These are phyloP conservation scores for Euproctis similis DNA, from an alignment of 2,888 invertebrate species.

Conservation along the genomic window DNA sequence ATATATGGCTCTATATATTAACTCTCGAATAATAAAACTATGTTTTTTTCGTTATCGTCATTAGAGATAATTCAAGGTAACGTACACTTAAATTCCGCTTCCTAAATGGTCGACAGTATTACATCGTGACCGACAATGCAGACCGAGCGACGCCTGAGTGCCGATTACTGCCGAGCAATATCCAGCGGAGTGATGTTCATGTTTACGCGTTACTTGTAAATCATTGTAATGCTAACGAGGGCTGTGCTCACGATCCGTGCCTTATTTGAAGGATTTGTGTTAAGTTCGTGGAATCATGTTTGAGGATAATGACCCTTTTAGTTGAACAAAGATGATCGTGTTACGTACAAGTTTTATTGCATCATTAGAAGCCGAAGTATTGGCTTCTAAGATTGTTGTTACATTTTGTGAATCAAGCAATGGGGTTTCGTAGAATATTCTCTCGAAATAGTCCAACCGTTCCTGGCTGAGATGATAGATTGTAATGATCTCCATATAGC, in stretches of 20 bases:
- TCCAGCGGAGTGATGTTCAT: no score
- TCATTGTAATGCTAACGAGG: conserved; percentile 22
- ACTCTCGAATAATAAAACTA: no score
- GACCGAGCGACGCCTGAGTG: conserved; percentile 33
- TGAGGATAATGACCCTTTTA: conserved; percentile 15
- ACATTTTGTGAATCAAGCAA: no score
- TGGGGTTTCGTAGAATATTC: no score
- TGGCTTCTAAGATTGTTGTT: no score
- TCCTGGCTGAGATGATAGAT: no score
- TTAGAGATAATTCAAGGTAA: conserved; percentile 18
- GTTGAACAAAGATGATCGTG: conserved; percentile 1
- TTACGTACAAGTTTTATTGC: background rate
- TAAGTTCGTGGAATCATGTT: conserved; percentile 9
- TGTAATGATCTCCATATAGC: no score
- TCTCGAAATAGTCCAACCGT: no score
- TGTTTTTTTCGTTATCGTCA: conserved; percentile 4
- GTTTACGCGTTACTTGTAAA: conserved; percentile 10
- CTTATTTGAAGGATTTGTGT: conserved; percentile 18
- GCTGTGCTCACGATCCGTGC: conserved; percentile 16
- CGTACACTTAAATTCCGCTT: conserved; percentile 20
- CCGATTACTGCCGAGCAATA: conserved; percentile 27
- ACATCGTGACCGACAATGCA: conserved; percentile 27
- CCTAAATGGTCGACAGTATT: conserved; percentile 19
- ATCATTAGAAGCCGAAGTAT: no score
- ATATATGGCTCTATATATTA: no score